Evolutionary conservation across 2,888 invertebrate genomes (phyloP).

Genomic region (Noctua pronuba): DNA sequence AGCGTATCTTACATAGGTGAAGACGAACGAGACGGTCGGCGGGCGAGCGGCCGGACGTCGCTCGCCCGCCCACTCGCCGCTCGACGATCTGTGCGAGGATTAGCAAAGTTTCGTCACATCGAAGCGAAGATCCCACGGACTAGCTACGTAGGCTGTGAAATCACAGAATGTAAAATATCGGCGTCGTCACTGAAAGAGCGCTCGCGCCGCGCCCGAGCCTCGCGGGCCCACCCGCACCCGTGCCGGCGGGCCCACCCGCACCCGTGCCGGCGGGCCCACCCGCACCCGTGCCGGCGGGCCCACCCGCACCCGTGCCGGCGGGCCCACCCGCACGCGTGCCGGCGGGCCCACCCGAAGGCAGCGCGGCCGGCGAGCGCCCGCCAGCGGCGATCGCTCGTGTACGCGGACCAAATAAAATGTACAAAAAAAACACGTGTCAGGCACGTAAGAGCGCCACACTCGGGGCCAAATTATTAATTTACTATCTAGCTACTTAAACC

Average conservation of each 20-base stretch:
- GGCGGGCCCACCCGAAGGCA: too few species aligned
- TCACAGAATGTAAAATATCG: slow-evolving; percentile 43
- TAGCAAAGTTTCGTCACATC: slow-evolving; percentile 41
- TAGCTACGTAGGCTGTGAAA: slow-evolving; percentile 47
- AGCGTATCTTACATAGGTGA: slow-evolving; percentile 63
- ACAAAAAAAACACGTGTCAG: slow-evolving; percentile 60
- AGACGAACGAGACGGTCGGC: slow-evolving; percentile 37
- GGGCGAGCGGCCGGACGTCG: slow-evolving; percentile 44
- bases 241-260: too few species aligned
- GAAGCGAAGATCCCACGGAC: slow-evolving; percentile 48
- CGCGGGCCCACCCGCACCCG: neutral
- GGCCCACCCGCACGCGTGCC: too few species aligned
- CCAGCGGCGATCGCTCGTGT: neutral
- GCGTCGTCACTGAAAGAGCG: slow-evolving; percentile 1
- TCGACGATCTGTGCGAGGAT: slow-evolving; percentile 45
- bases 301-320: too few species aligned
- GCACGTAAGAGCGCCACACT: slow-evolving; percentile 21
- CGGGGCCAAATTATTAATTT: slow-evolving; percentile 75
- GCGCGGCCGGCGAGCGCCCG: too few species aligned
- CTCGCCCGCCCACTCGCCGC: slow-evolving; percentile 26
- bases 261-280: too few species aligned
- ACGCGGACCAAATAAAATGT: slow-evolving; percentile 66
- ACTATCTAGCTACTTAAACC: slow-evolving; percentile 81
- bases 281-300: too few species aligned
- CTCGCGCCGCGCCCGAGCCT: neutral